Percentiles rank a stretch among this genome's conserved stretches.
Evolutionary conservation across 2,888 invertebrate genomes (phyloP).

Genomic region (Fragum whitleyi): DNA sequence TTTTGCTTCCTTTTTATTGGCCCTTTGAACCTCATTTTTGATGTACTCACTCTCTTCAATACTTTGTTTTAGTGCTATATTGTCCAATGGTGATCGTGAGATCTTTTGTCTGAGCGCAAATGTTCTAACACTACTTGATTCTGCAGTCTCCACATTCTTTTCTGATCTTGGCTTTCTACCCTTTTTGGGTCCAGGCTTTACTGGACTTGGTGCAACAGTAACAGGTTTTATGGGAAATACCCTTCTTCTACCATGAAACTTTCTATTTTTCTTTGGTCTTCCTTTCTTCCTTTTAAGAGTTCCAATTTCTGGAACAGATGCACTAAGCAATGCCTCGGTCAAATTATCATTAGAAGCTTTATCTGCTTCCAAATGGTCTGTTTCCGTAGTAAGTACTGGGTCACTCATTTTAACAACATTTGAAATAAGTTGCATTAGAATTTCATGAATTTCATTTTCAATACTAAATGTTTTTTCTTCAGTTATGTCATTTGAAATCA

Average conservation of each 20-base stretch:
- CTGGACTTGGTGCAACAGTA: neutral
- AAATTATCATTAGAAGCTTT: too few relatives aligned
- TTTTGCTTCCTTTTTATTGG: constrained; percentile 67
- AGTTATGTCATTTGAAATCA: neutral
- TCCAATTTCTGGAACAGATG: too few relatives aligned
- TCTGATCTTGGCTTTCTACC: constrained; percentile 8
- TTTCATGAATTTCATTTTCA: constrained; percentile 2
- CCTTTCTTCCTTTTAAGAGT: neutral
- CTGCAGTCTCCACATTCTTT: constrained; percentile 25
- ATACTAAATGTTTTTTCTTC: neutral
- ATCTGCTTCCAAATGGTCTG: neutral
- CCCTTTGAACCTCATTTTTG: constrained; percentile 70
- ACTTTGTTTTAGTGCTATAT: constrained; percentile 77
- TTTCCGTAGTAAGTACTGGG: neutral
- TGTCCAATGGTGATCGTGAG: constrained; percentile 78
- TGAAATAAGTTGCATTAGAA: neutral
- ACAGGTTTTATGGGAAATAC: neutral
- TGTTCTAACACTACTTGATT: constrained; percentile 43
- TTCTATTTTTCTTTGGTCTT: constrained; percentile 8
- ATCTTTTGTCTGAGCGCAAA: constrained; percentile 76
- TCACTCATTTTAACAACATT: neutral
- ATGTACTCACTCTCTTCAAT: constrained; percentile 77
- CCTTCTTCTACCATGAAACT: neutral
- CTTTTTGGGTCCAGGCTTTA: neutral
- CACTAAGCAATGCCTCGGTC: too few relatives aligned